Percentiles rank a stretch among this genome's conserved stretches.
phyloP scores from a whole-genome alignment of 1,140 invertebrate genomes.

The Drosophila kepulauana region DNA sequence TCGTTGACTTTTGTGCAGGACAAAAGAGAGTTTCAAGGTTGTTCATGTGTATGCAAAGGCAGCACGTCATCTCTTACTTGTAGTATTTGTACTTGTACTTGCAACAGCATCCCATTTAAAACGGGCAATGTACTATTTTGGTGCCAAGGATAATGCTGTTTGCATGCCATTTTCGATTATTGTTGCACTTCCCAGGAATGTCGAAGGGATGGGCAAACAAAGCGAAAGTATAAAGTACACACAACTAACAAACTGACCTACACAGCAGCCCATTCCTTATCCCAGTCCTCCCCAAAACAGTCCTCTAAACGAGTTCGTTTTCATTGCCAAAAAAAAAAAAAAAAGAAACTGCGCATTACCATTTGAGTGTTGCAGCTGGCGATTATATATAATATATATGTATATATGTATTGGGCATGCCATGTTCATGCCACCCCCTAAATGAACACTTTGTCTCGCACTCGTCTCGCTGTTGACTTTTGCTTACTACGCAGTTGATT shows the following conservation, averaged over 20 bases:
- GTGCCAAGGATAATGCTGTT: constrained; percentile 74
- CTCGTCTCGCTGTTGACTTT: constrained; percentile 65
- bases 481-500: constrained; percentile 81
- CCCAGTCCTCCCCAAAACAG: constrained; percentile 15
- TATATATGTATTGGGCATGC: background rate
- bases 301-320: constrained; percentile 28
- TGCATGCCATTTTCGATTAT: constrained; percentile 73
- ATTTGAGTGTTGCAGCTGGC: constrained; percentile 26
- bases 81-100: constrained; percentile 6
- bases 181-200: background rate
- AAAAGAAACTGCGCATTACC: constrained; percentile 68
- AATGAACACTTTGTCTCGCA: constrained; percentile 40
- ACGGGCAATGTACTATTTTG: constrained; percentile 72
- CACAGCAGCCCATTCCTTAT: constrained; percentile 48
- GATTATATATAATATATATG: background rate
- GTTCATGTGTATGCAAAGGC: background rate
- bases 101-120: constrained; percentile 25
- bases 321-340: constrained; percentile 48
- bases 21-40: constrained; percentile 32
- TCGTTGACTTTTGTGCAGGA: background rate
- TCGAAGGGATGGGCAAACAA: background rate
- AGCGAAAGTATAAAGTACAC: constrained; percentile 61
- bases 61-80: constrained; percentile 5
- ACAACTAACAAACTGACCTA: constrained; percentile 72
- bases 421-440: constrained; percentile 5